phyloP scores from a whole-genome alignment of 2,888 invertebrate genomes.

The Drosophila limbata region DNA sequence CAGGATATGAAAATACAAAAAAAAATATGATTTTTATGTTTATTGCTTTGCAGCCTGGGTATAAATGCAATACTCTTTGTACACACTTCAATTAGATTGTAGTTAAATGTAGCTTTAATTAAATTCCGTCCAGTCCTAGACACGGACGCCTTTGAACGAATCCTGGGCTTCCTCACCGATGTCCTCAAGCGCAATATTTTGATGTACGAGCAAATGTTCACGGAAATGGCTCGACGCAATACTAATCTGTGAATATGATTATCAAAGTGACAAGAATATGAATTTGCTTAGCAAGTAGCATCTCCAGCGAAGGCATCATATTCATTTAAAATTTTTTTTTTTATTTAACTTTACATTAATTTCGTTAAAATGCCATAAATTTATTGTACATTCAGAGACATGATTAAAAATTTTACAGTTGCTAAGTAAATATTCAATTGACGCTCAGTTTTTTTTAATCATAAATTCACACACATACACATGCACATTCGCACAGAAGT shows the following conservation, averaged over 20 bases:
- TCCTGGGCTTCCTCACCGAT: constrained; percentile 98
- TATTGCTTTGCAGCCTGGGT: neutral
- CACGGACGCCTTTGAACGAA: constrained; percentile 97
- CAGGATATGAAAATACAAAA: neutral
- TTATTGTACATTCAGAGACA: constrained; percentile 30
- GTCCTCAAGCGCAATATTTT: constrained; percentile 98
- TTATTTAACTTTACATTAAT: constrained; percentile 1
- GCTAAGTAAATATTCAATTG: constrained; percentile 32
- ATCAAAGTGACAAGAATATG: neutral
- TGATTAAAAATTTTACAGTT: constrained; percentile 30
- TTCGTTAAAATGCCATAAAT: constrained; percentile 32
- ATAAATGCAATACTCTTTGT: neutral
- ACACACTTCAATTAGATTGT: neutral
- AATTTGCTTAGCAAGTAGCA: constrained; percentile 14
- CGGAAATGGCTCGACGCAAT: constrained; percentile 75
- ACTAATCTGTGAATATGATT: constrained; percentile 62
- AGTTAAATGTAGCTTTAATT: constrained; percentile 16
- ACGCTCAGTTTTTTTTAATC: constrained; percentile 30
- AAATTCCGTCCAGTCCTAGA: constrained; percentile 91
- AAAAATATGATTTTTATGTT: neutral
- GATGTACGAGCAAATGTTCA: constrained; percentile 90
- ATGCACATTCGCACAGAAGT: constrained; percentile 7
- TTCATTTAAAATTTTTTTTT: constrained; percentile 5
- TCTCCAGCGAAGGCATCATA: neutral
- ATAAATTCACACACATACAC: constrained; percentile 21